These are phyloP conservation scores for Scartelaos histophorus DNA, from an alignment of 2,113 vertebrate species.

Conservation along the genomic window DNA sequence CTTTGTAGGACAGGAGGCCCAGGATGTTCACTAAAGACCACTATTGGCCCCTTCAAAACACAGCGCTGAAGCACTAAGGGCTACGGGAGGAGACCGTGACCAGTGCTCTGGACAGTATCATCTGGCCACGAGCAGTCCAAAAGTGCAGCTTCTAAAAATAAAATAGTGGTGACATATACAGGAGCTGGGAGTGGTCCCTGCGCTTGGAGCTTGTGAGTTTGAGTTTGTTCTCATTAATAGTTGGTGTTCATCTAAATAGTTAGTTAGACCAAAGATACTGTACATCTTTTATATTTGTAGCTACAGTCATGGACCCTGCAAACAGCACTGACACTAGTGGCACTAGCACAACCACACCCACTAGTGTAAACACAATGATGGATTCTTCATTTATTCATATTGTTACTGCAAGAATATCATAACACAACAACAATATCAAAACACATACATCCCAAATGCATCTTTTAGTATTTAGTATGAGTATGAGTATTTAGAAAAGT, in stretches of 20 bases:
- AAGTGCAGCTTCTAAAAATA: neutral
- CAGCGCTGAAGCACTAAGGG: constrained; percentile 47
- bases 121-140: constrained; percentile 28
- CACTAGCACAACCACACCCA: no score
- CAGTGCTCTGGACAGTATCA: constrained; percentile 7
- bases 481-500: neutral
- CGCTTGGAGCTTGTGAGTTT: neutral
- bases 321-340: no score
- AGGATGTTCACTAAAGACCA: constrained; percentile 68
- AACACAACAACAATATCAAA: no score
- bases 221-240: no score
- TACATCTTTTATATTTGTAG: no score
- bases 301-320: no score
- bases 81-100: constrained; percentile 25
- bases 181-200: neutral
- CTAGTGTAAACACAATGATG: no score
- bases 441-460: neutral
- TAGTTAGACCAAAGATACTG: no score
- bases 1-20: constrained; percentile 72
- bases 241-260: no score
- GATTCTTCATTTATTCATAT: no score
- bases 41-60: constrained; percentile 57
- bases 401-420: no score
- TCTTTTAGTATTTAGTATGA: no score
- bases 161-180: neutral